Evolutionary conservation across 1,140 invertebrate genomes (phyloP), one percentile per base, ranked within the genome.

Genomic region (Lepidurus couesii): DNA sequence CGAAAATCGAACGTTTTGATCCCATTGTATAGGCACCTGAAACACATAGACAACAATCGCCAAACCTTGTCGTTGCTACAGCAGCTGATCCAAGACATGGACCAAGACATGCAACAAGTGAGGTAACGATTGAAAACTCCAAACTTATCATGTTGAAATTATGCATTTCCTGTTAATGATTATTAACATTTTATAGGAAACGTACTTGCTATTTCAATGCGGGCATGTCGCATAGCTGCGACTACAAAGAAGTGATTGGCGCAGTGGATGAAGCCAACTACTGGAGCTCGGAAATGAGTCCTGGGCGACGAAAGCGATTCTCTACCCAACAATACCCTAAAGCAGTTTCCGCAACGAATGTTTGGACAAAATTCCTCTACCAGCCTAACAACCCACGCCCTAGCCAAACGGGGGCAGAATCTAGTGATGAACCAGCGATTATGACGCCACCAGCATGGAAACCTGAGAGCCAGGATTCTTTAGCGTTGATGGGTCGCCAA

Each of bases 181-280:
- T 65, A 7, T 65, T 1, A 9, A 7, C 26, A 1, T 77, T 53
- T 80, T 80, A 34, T 79, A 85, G 85, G 81, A 86, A 87, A 80
- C 80, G 84, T 73, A 86, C 82, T 8, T 86, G 86, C 80, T 82
- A 82, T 73, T 80, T 86, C 34, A 86, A 86, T 78, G 86, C 84
- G n/a, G 85, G 85, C 13, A 80, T 86, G 80, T 84, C 84, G 2
- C 84, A 86, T 80, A 84, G 84, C 21, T 86, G 86, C 78, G 85
- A 86, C 81, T 85, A 86, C 82, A 84, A 84, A 76, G 84, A 86
- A 42, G 79, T 85, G 7, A 80, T 85, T 1, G 82, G 81, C 21
- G 83, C 85, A n/a, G 80, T 84, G n/a, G 82, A 83, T 74, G 84
- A 85, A 79, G 83, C 82, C 34, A 81, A 81, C 44, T 83, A 83